phyloP scores from a whole-genome alignment of 2,113 vertebrate genomes.

The Pelodiscus sinensis region DNA sequence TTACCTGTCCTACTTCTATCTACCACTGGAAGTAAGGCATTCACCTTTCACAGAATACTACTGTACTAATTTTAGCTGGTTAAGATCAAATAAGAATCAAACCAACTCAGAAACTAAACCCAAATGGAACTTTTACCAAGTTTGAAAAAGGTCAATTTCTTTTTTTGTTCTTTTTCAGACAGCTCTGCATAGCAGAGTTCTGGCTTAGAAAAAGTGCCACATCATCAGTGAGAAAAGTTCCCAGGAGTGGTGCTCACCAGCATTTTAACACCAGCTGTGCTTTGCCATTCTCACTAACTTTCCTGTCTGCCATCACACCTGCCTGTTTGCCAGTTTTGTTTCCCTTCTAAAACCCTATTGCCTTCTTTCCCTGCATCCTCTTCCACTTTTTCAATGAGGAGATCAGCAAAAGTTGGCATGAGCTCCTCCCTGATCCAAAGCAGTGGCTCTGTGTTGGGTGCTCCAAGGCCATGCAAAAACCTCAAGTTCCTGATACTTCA shows the following conservation, averaged over 20 bases:
- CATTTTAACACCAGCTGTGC: not conserved
- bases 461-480: not conserved
- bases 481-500: not conserved
- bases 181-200: not conserved
- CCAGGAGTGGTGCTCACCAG: not conserved
- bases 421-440: not conserved
- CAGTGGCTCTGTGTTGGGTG: not conserved
- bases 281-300: not conserved
- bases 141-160: not conserved
- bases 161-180: not conserved
- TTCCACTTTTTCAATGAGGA: not conserved
- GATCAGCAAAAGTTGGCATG: not conserved
- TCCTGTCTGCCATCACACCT: not conserved
- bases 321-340: not conserved
- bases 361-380: not conserved
- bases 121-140: not conserved
- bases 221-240: not conserved
- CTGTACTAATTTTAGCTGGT: not conserved
- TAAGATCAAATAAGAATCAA: constrained; percentile 31
- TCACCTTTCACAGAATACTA: not conserved
- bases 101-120: not conserved
- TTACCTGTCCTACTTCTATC: not conserved
- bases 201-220: not conserved
- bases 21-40: not conserved
- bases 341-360: not conserved